Percentiles rank a stretch among this genome's conserved stretches.
These are phyloP conservation scores for Aurelia sp. DNA, from an alignment of 30 jellyfish, hydroid and myxozoan genomes.

Conservation along the genomic window DNA sequence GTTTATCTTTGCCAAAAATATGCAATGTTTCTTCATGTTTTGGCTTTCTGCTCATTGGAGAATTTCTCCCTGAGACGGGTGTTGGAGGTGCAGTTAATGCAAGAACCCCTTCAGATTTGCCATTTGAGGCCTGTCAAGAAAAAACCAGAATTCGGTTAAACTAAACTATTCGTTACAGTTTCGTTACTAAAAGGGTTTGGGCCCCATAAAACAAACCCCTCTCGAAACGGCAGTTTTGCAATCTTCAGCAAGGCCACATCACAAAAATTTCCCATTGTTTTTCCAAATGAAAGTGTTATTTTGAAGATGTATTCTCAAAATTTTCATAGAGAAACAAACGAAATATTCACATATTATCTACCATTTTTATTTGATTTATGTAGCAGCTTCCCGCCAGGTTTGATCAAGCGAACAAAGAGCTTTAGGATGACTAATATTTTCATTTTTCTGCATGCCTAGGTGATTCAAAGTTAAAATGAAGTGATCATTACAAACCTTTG, in stretches of 20 bases:
- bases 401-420: background rate
- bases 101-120: constrained; percentile 3
- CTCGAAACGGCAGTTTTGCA: too few species aligned
- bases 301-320: background rate
- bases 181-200: too few species aligned
- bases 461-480: too few species aligned
- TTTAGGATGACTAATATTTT: background rate
- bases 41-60: constrained; percentile 8
- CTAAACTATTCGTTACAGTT: too few species aligned
- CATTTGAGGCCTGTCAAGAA: background rate
- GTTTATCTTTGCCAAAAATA: constrained; percentile 1
- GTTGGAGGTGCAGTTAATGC: constrained; percentile 42
- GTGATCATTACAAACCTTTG: too few species aligned
- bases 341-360: background rate
- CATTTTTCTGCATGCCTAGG: too few species aligned
- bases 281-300: background rate
- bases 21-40: constrained; percentile 46
- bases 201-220: too few species aligned
- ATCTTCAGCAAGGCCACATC: too few species aligned
- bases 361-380: background rate
- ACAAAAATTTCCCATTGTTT: background rate
- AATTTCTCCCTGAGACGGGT: constrained; percentile 5
- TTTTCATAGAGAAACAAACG: background rate
- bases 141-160: background rate
- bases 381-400: too few species aligned